Evolutionary conservation across 2,888 invertebrate genomes (phyloP).

Genomic region (Andrena haemorrhoa): DNA sequence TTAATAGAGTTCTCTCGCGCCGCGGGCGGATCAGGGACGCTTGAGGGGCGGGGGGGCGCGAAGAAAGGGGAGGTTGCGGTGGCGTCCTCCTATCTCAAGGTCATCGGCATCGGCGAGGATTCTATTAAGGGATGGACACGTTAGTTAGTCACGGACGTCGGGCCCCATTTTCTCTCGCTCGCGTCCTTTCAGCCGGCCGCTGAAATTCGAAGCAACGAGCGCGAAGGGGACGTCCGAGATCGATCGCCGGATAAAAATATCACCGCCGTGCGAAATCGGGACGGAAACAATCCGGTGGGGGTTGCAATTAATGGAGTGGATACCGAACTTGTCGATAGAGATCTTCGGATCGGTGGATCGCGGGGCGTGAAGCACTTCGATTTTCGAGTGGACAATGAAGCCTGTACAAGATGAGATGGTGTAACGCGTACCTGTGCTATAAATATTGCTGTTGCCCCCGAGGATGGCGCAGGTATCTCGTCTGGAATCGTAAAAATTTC

Average conservation of each 20-base stretch:
- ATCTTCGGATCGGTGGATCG: constrained; percentile 9
- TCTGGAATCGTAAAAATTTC: background rate
- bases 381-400: constrained; percentile 10
- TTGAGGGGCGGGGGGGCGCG: background rate
- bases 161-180: constrained; percentile 19
- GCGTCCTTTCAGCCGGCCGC: background rate
- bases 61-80: background rate
- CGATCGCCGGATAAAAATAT: constrained; percentile 14
- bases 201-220: constrained; percentile 14
- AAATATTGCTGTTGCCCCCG: constrained; percentile 3
- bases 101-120: constrained; percentile 57
- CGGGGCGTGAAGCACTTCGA: background rate
- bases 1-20: constrained; percentile 57
- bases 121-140: constrained; percentile 59
- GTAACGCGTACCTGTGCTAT: background rate
- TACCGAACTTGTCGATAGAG: constrained; percentile 16
- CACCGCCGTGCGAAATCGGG: constrained; percentile 28
- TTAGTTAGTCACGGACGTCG: constrained; percentile 41
- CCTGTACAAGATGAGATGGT: constrained; percentile 3
- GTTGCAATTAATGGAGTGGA: constrained; percentile 29
- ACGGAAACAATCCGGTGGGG: constrained; percentile 20
- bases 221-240: constrained; percentile 13
- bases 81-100: constrained; percentile 55
- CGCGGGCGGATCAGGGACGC: constrained; percentile 25
- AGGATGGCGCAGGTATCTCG: background rate